phyloP scores from a whole-genome alignment of 2,888 invertebrate species.

The Keiferia lycopersicella region DNA sequence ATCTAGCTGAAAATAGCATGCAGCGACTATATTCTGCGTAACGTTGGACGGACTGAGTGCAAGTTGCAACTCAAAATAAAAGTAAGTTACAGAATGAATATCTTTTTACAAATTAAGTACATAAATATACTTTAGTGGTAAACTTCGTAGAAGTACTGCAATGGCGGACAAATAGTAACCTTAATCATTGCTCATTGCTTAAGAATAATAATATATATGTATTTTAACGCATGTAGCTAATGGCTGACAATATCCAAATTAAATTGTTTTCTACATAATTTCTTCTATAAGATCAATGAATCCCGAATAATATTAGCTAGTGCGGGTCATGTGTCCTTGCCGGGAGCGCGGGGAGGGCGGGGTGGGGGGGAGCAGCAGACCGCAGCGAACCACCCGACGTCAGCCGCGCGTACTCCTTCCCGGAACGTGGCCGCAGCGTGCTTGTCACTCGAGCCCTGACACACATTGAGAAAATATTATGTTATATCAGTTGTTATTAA shows the following conservation, averaged over 20 bases:
- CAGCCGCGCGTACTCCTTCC: constrained; percentile 86
- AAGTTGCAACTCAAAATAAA: neutral
- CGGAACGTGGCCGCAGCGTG: constrained; percentile 88
- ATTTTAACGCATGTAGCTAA: no score
- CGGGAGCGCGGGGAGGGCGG: constrained; percentile 22
- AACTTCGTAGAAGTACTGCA: neutral
- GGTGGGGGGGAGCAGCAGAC: constrained; percentile 15
- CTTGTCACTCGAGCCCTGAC: constrained; percentile 51
- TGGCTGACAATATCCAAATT: no score
- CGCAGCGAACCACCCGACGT: constrained; percentile 8
- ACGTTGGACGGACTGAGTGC: constrained; percentile 15
- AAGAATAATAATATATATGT: no score
- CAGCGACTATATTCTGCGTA: neutral
- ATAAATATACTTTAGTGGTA: neutral
- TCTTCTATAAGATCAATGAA: neutral
- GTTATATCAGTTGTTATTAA: neutral
- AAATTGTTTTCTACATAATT: no score
- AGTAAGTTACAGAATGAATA: neutral
- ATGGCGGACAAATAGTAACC: no score
- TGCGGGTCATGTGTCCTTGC: constrained; percentile 13
- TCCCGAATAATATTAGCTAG: neutral
- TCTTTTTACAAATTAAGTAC: neutral
- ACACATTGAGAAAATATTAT: neutral
- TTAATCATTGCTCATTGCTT: no score
- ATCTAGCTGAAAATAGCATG: constrained; percentile 11